Percentiles rank a stretch among this genome's conserved stretches.
Conservation (phyloP, 2,113 vertebrate species). For the Pagrus major region DNA sequence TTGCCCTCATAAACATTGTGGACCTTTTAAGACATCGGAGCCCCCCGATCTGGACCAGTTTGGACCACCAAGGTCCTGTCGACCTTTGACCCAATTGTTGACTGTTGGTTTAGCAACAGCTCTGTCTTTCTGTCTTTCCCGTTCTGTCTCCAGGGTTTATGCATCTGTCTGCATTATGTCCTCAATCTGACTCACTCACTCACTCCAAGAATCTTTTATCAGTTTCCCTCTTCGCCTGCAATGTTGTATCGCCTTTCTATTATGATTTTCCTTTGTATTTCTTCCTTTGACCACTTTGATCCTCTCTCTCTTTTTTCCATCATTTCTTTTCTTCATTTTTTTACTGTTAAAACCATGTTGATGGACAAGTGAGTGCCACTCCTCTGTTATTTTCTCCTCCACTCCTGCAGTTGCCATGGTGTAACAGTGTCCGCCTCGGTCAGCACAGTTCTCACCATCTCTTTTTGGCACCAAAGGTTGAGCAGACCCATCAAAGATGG, state of each 20-base stretch:
- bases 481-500: constrained; percentile 9
- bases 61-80: constrained; percentile 41
- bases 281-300: background rate
- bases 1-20: constrained; percentile 31
- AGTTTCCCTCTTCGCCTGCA: background rate
- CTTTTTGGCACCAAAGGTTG: constrained; percentile 25
- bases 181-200: background rate
- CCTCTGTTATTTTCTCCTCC: constrained; percentile 41
- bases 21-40: constrained; percentile 37
- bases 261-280: background rate
- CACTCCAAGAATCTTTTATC: background rate
- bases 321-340: background rate
- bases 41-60: constrained; percentile 17
- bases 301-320: background rate
- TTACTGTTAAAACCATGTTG: constrained; percentile 9
- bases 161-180: constrained; percentile 11
- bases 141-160: background rate
- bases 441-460: constrained; percentile 25
- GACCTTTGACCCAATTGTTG: constrained; percentile 66
- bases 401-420: constrained; percentile 40
- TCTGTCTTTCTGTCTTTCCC: background rate
- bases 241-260: background rate
- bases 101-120: constrained; percentile 53
- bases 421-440: constrained; percentile 14
- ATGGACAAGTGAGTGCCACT: constrained; percentile 18